A percentile compares a stretch with the other conserved stretches of the same genome.
Evolutionary conservation across 1,140 invertebrate species (phyloP).

Genomic region (Bicyclus anynana): DNA sequence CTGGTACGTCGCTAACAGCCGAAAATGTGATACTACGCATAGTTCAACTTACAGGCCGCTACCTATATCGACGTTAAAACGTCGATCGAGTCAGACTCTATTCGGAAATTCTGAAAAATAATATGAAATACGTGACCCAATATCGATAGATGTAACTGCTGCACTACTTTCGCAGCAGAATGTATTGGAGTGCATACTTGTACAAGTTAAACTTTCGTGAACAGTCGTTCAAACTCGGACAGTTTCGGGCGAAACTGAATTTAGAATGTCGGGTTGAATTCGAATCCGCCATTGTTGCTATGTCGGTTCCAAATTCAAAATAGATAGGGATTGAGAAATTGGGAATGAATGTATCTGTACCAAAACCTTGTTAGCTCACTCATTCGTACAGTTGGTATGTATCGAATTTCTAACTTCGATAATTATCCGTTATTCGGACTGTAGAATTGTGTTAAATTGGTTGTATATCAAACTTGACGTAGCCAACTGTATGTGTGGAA

Average conservation of each 20-base stretch:
- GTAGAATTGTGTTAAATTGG: background rate
- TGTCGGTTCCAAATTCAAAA: conserved; percentile 5
- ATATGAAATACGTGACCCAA: no score
- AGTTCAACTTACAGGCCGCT: no score
- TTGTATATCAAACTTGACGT: no score
- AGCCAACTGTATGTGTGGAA: no score
- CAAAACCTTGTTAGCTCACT: background rate
- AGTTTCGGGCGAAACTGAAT: conserved; percentile 2
- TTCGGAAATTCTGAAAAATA: no score
- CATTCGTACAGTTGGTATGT: background rate
- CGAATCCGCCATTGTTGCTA: conserved; percentile 3
- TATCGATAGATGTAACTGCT: background rate
- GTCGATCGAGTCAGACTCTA: no score
- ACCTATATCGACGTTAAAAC: no score
- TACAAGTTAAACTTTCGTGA: conserved; percentile 3
- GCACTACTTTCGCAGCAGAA: background rate
- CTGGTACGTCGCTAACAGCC: no score
- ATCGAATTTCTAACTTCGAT: background rate
- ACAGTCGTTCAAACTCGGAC: conserved; percentile 6
- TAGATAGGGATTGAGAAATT: background rate
- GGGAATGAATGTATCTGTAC: background rate
- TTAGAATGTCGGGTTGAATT: conserved; percentile 8
- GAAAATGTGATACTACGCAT: no score
- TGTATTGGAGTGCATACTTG: background rate
- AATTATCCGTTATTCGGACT: background rate